Percentiles rank a stretch among this genome's conserved stretches.
phyloP scores from a whole-genome alignment of 2,888 invertebrate species.

The Spisula subtruncata region DNA sequence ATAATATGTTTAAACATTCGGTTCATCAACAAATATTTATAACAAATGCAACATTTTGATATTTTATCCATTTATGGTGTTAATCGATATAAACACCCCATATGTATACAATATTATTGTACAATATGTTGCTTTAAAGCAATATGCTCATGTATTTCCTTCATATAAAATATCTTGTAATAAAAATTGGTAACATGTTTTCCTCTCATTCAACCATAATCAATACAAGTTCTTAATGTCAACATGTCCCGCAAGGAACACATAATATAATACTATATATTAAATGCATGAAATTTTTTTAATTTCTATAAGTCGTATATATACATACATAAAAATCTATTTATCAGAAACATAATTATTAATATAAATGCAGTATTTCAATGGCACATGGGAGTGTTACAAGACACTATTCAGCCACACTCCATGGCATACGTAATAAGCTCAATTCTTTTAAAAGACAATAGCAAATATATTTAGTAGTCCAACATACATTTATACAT shows the following conservation, averaged over 20 bases:
- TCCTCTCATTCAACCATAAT: neutral
- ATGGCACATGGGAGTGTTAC: no score
- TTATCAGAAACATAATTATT: no score
- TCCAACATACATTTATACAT: no score
- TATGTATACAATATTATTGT: neutral
- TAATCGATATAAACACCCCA: constrained; percentile 4
- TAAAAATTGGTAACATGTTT: neutral
- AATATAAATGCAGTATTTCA: no score
- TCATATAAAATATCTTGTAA: neutral
- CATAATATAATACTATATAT: neutral
- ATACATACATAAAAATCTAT: no score
- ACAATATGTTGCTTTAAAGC: constrained; percentile 23
- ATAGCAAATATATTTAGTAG: no score
- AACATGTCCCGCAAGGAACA: neutral
- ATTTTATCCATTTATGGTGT: constrained; percentile 13
- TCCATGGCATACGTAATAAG: no score
- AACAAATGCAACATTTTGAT: neutral
- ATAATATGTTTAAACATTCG: no score
- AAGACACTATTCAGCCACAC: no score
- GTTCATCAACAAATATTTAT: constrained; percentile 14
- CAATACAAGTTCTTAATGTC: neutral
- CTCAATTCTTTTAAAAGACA: no score
- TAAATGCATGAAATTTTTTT: neutral
- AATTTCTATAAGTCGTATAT: neutral
- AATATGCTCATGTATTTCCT: neutral